Percentiles rank a stretch among this genome's conserved stretches.
Conservation (phyloP, 1,140 invertebrate species). For the Atta colombica region DNA sequence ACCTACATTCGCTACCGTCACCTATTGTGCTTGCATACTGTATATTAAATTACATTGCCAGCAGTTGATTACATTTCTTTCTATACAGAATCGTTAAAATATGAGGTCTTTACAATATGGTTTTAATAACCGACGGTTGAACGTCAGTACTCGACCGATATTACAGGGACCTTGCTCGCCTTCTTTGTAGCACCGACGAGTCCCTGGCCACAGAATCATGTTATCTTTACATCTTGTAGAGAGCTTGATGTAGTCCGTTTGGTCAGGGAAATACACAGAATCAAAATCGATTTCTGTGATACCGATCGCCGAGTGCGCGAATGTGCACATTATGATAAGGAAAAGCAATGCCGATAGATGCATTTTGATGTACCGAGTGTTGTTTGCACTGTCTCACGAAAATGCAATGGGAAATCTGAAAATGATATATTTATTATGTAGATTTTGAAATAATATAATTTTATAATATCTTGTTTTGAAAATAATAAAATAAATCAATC, state of each 20-base stretch:
- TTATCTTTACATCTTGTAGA: constrained; percentile 53
- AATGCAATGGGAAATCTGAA: constrained; percentile 36
- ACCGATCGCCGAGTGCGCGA: constrained; percentile 33
- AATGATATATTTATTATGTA: constrained; percentile 34
- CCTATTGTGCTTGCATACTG: neutral
- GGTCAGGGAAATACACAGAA: constrained; percentile 75
- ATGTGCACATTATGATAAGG: neutral
- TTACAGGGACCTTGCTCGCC: constrained; percentile 77
- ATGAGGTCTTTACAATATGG: constrained; percentile 67
- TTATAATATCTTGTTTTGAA: neutral
- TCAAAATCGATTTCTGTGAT: constrained; percentile 24
- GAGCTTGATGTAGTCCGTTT: constrained; percentile 69
- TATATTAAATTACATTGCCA: neutral
- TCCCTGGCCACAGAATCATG: constrained; percentile 69
- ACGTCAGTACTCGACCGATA: constrained; percentile 65
- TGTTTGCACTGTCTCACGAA: neutral
- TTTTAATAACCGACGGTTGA: constrained; percentile 63
- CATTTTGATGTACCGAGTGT: constrained; percentile 43
- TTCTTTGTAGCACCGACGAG: constrained; percentile 72
- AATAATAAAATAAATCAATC: neutral
- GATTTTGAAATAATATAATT: constrained; percentile 6
- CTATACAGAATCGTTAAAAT: constrained; percentile 5
- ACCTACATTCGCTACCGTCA: constrained; percentile 36
- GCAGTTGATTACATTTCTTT: constrained; percentile 31
- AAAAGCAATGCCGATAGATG: neutral